A percentile compares a stretch with the other conserved stretches of the same genome.
Evolutionary conservation across 2,113 vertebrate species (phyloP).

Genomic region (Notothenia rossii): DNA sequence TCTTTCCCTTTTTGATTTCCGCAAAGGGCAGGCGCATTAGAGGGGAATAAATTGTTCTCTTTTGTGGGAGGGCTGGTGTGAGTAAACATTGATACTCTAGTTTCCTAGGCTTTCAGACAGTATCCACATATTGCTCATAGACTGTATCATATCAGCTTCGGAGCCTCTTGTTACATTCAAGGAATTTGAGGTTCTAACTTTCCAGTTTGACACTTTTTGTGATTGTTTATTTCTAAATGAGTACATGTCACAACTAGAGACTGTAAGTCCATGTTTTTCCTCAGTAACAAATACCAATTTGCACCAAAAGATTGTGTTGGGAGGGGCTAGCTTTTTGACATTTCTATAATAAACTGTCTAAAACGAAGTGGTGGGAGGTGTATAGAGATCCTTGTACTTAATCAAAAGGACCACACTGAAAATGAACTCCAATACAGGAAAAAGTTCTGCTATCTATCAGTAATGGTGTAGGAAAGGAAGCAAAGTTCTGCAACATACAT

Average conservation of each 20-base stretch:
- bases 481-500: neutral
- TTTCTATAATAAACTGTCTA: neutral
- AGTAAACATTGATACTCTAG: conserved; percentile 31
- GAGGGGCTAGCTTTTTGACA: neutral
- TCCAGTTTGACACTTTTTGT: conserved; percentile 15
- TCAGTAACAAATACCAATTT: conserved; percentile 17
- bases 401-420: neutral
- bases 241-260: conserved; percentile 26
- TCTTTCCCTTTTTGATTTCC: conserved; percentile 30
- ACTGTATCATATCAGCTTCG: neutral
- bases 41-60: conserved; percentile 46
- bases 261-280: conserved; percentile 1
- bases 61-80: neutral
- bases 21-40: conserved; percentile 17
- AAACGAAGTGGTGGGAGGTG: neutral
- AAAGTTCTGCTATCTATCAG: neutral
- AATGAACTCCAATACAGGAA: neutral
- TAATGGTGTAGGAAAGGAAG: neutral
- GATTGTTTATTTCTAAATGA: conserved; percentile 30
- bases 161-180: conserved; percentile 26
- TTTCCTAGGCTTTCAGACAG: conserved; percentile 19
- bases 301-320: neutral
- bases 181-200: conserved; percentile 20
- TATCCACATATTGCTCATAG: conserved; percentile 6
- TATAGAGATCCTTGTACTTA: neutral